phyloP scores from a whole-genome alignment of 2,113 vertebrate species.

The Setophaga coronata region DNA sequence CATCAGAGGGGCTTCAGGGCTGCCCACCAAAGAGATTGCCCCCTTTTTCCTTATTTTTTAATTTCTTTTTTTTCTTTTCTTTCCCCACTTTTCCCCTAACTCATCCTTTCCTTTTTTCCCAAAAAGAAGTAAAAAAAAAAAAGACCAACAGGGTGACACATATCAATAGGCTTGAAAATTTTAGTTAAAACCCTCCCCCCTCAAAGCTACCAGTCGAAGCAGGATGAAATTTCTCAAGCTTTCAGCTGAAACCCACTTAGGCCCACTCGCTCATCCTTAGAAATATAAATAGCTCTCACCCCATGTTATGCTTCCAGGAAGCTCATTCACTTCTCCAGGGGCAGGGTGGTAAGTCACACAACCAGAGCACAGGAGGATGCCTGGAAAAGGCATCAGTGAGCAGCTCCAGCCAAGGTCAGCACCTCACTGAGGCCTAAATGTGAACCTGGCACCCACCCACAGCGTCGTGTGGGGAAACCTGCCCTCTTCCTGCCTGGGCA shows the following conservation, averaged over 20 bases:
- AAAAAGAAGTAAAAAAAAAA: too few relatives aligned
- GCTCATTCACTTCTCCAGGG: not conserved
- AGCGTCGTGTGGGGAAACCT: rapidly evolving
- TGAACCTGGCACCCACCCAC: rapidly evolving
- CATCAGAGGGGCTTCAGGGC: not conserved
- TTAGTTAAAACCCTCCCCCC: not conserved
- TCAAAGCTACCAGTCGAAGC: not conserved
- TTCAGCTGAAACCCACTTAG: not conserved
- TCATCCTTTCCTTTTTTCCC: not conserved
- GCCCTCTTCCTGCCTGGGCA: not conserved
- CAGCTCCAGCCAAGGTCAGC: not conserved
- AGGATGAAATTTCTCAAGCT: not conserved
- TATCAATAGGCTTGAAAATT: not conserved
- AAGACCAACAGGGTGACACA: not conserved
- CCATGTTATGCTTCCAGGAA: not conserved
- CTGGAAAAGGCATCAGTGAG: not conserved
- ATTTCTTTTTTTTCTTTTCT: not conserved
- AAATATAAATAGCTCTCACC: not conserved
- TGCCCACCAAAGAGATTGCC: not conserved
- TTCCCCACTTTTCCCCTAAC: not conserved
- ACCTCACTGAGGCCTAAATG: not conserved
- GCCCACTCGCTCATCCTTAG: not conserved
- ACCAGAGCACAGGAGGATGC: not conserved
- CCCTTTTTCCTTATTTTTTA: not conserved
- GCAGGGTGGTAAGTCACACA: not conserved